A percentile compares a stretch with the other conserved stretches of the same genome.
These are phyloP conservation scores for Embiotoca jacksoni DNA, from an alignment of 2,113 vertebrate species.

Conservation along the genomic window DNA sequence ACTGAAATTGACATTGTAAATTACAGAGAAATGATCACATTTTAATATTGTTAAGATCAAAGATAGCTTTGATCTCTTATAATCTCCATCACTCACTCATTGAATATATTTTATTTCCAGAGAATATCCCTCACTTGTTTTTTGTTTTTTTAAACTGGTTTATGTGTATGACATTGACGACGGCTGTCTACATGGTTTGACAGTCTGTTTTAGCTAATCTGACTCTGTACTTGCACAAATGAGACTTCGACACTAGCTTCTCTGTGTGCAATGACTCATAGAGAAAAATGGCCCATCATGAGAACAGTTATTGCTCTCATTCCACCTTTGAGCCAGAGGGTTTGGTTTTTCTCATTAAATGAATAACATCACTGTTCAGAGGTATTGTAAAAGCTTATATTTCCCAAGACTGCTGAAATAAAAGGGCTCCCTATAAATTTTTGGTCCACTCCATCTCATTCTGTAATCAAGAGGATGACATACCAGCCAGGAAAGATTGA, in stretches of 20 bases:
- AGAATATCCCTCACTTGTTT: slow-evolving; percentile 38
- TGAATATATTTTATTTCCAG: slow-evolving; percentile 27
- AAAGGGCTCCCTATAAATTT: slow-evolving; percentile 55
- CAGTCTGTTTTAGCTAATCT: slow-evolving; percentile 71
- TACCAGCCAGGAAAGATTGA: slow-evolving; percentile 53
- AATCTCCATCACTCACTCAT: slow-evolving; percentile 24
- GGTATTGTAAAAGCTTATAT: slow-evolving; percentile 60
- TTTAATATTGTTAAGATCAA: slow-evolving; percentile 32
- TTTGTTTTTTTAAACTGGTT: slow-evolving; percentile 32
- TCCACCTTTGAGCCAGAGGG: slow-evolving; percentile 67
- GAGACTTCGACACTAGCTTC: slow-evolving; percentile 59
- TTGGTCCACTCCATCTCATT: slow-evolving; percentile 38
- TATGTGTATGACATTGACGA: slow-evolving; percentile 38
- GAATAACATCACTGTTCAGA: slow-evolving; percentile 58
- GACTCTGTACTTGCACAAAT: slow-evolving; percentile 53
- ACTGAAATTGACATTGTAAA: slow-evolving; percentile 48
- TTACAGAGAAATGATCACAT: slow-evolving; percentile 44
- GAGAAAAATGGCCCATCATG: slow-evolving; percentile 71
- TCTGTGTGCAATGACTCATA: slow-evolving; percentile 62
- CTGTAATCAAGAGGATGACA: slow-evolving; percentile 49
- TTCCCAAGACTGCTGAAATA: slow-evolving; percentile 67
- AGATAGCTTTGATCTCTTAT: slow-evolving; percentile 13
- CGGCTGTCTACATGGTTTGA: slow-evolving; percentile 13
- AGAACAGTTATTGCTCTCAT: slow-evolving; percentile 65
- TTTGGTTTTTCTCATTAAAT: slow-evolving; percentile 73